These are phyloP conservation scores for Anguilla japonica DNA, from an alignment of 2,113 vertebrate genomes.

Conservation along the genomic window DNA sequence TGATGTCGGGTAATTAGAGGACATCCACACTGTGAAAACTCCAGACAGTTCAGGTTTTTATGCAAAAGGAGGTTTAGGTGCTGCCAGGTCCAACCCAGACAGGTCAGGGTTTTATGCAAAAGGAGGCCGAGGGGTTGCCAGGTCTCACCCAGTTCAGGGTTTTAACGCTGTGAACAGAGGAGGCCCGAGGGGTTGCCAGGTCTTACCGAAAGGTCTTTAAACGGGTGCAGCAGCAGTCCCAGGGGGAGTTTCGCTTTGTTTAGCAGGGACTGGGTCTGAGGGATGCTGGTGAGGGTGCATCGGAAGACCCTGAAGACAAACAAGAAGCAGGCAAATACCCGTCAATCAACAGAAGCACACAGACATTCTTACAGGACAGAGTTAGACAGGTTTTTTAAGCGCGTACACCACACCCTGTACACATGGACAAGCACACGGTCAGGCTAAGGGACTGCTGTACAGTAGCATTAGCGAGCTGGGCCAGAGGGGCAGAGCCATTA, in stretches of 20 bases:
- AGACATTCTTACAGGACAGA: not conserved
- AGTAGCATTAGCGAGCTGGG: too few species aligned
- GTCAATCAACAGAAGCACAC: not conserved
- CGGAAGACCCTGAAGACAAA: conserved; percentile 82
- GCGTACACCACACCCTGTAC: too few species aligned
- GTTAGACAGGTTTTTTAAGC: not conserved
- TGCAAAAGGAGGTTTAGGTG: too few species aligned
- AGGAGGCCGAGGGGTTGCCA: too few species aligned
- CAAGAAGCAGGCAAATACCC: not conserved
- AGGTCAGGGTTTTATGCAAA: too few species aligned
- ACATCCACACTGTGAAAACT: too few species aligned
- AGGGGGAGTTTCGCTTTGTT: conserved; percentile 97
- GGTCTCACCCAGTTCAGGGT: not conserved
- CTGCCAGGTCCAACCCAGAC: too few species aligned
- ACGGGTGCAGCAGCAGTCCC: conserved; percentile 93
- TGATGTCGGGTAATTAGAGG: too few species aligned
- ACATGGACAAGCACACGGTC: too few species aligned
- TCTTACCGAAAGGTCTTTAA: conserved; percentile 95
- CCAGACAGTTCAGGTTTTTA: too few species aligned
- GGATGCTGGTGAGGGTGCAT: conserved; percentile 90
- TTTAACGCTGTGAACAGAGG: not conserved
- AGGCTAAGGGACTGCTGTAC: too few species aligned
- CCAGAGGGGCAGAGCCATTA: too few species aligned
- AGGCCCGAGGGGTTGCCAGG: not conserved
- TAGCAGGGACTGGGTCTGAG: conserved; percentile 92